phyloP scores from a whole-genome alignment of 2,797 vertebrate genomes.

The Gymnothorax reevesii region DNA sequence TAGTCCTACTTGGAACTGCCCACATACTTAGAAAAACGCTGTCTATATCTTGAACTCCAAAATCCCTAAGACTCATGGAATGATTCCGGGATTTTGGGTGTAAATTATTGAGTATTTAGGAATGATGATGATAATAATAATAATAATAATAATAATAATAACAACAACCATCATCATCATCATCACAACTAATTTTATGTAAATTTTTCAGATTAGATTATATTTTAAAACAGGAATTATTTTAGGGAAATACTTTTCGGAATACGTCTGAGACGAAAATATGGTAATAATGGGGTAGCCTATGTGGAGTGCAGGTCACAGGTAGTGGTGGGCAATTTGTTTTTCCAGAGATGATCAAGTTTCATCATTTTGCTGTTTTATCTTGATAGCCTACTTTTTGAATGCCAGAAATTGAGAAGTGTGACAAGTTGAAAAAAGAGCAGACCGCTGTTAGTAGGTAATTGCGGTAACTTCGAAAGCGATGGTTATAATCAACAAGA shows the following conservation, averaged over 20 bases:
- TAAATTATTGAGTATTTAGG: too few species aligned
- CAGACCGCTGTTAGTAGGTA: not conserved
- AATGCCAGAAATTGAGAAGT: not conserved
- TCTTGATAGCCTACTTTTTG: not conserved
- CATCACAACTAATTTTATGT: not conserved
- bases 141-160: too few species aligned
- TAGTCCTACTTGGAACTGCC: too few species aligned
- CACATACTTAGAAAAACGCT: too few species aligned
- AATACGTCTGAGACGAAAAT: not conserved
- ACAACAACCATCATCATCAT: too few species aligned
- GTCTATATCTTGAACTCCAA: too few species aligned
- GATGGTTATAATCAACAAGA: not conserved
- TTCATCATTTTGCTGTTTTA: slow-evolving; percentile 33
- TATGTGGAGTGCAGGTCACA: not conserved
- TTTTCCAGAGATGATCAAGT: slow-evolving; percentile 37
- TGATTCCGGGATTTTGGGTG: too few species aligned
- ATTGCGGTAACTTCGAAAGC: not conserved
- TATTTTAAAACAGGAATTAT: too few species aligned
- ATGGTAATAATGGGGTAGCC: not conserved
- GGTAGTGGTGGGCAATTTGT: slow-evolving; percentile 14
- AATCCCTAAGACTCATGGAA: too few species aligned
- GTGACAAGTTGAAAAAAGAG: not conserved
- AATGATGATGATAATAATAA: too few species aligned
- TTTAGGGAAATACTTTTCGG: not conserved
- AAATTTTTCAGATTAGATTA: not conserved